phyloP scores from a whole-genome alignment of 2,113 vertebrate genomes.

The Phocoena phocoena region DNA sequence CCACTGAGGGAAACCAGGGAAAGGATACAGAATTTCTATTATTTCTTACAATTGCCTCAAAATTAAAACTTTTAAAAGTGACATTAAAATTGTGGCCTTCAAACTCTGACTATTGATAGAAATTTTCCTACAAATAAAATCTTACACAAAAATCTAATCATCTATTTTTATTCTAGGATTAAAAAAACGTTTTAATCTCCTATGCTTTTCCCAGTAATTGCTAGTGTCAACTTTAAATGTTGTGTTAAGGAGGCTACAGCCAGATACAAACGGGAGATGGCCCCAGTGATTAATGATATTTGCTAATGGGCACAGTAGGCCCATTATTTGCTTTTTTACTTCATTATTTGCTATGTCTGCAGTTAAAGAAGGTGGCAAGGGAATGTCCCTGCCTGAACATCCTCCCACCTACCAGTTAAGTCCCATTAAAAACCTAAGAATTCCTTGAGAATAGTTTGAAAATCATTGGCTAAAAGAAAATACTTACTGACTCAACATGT shows the following conservation, averaged over 20 bases:
- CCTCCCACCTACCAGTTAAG: background rate
- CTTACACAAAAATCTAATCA: slow-evolving; percentile 8
- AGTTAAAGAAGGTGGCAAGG: background rate
- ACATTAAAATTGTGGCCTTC: background rate
- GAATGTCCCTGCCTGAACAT: background rate
- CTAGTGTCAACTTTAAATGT: background rate
- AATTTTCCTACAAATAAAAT: background rate
- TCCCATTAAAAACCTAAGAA: background rate
- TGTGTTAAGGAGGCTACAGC: background rate
- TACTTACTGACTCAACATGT: background rate
- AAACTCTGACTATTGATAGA: background rate
- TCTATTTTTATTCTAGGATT: slow-evolving; percentile 1
- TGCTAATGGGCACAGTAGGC: background rate
- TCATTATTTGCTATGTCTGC: background rate
- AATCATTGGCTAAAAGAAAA: slow-evolving; percentile 26
- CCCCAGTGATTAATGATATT: background rate
- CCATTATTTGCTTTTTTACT: background rate
- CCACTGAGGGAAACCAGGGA: background rate
- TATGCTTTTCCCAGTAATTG: background rate
- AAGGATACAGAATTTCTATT: background rate
- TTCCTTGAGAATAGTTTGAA: slow-evolving; percentile 33
- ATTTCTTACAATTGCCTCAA: slow-evolving; percentile 20
- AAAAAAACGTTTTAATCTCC: slow-evolving; percentile 38
- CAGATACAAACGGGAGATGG: background rate
- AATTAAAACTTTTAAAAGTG: background rate